Conservation (phyloP, 2,113 vertebrate genomes). For the Corvus moneduloides region DNA sequence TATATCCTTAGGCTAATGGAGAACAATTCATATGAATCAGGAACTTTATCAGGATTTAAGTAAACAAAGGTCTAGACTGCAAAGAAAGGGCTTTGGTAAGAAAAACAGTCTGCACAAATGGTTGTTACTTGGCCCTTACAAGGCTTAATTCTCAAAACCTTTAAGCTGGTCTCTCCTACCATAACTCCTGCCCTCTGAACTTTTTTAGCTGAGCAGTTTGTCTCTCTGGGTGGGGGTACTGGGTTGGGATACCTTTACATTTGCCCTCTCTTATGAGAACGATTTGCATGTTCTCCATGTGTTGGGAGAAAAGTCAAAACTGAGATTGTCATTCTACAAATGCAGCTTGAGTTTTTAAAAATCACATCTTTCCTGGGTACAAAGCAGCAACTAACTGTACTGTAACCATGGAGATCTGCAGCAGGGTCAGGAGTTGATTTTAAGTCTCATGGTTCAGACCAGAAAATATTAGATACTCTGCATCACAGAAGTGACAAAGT, state of each 20-base stretch:
- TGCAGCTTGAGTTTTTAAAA: conserved; percentile 14
- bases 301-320: background rate
- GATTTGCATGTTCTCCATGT: conserved; percentile 21
- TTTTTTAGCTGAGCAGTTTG: background rate
- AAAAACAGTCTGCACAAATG: background rate
- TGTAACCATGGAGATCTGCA: conserved; percentile 75
- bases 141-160: conserved; percentile 18
- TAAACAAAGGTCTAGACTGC: background rate
- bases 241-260: background rate
- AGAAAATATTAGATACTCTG: background rate
- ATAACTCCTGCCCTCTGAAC: conserved; percentile 15
- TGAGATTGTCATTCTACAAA: conserved; percentile 34
- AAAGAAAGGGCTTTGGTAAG: background rate
- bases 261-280: background rate
- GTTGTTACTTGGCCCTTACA: background rate
- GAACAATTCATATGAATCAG: background rate
- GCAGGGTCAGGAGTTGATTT: conserved; percentile 11
- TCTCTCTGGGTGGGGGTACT: background rate
- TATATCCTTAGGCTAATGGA: background rate
- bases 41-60: background rate
- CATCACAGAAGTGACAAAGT: background rate
- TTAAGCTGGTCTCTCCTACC: background rate
- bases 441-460: background rate
- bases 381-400: conserved; percentile 24
- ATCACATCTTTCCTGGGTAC: conserved; percentile 29